These are phyloP conservation scores for Eustalomyia histrio DNA, from an alignment of 2,888 invertebrate genomes.

Conservation along the genomic window DNA sequence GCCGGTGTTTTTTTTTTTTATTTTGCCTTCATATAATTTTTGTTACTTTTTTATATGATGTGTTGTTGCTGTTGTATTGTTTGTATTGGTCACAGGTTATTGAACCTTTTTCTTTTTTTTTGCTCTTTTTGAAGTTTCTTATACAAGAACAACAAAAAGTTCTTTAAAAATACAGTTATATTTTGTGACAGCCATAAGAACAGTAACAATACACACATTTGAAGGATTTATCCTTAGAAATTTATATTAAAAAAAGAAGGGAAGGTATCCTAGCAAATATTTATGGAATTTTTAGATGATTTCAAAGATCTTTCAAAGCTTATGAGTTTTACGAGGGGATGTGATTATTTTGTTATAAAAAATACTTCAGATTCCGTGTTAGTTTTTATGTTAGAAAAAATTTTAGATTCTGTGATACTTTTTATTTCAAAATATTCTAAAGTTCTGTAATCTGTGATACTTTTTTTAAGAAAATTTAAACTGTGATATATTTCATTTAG, in stretches of 20 bases:
- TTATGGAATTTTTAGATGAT: no score
- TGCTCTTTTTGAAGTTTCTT: not conserved
- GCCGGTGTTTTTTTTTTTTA: not conserved
- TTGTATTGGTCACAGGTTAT: slow-evolving; percentile 62
- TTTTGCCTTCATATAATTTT: not conserved
- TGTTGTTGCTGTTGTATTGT: slow-evolving; percentile 43
- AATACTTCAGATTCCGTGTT: no score
- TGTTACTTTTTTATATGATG: slow-evolving; percentile 9
- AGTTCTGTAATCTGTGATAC: no score
- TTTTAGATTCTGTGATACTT: no score
- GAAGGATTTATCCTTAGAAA: not conserved
- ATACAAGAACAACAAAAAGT: not conserved
- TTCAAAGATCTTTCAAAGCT: no score
- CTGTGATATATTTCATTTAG: no score
- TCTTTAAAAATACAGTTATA: slow-evolving; percentile 1
- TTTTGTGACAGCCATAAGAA: not conserved
- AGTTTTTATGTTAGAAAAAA: no score
- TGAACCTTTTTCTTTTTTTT: slow-evolving; percentile 49
- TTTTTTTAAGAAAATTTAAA: no score
- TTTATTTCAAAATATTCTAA: no score
- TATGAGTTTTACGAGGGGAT: no score
- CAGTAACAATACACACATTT: not conserved
- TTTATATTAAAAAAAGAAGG: not conserved
- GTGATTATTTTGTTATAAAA: no score
- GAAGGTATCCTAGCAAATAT: not conserved